Evolutionary conservation across 2,113 vertebrate genomes (phyloP), one percentile per base, ranked within the genome.

Genomic region (Ciconia stormi): DNA sequence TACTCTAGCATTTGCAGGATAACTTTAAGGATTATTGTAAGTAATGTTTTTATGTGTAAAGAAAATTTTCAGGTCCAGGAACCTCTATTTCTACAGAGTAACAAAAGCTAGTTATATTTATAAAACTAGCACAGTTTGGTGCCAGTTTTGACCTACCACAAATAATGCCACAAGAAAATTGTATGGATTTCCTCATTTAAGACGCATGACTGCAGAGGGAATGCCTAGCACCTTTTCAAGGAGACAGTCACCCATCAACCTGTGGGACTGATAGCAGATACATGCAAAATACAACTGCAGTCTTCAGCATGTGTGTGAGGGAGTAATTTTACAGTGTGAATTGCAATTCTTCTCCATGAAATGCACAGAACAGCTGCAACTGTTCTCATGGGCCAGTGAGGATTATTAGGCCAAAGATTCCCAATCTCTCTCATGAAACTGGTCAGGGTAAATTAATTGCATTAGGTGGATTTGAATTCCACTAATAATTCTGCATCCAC

Each of bases 301-400:
- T 7, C 53, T 88, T 83, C 46, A 93, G 55, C 76, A 83, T 27
- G 44, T 81, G 55, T 46, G 47, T 0, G 0, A 93, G 47, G 55
- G 47, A 97, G 72, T 55, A 84, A 74, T 81, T 85, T 87, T 56
- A 90, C 85, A 82, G 65, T 9, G 47, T 13, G 80, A 87, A 74
- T n/a, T 0, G 0, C 34, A 91, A 32, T 71, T 92, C 77, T 82
- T 66, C 61, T 38, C 65, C 69, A 92, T 76, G 81, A 94, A 96
- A 84, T 44, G 73, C 91, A 89, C 55, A 61, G 26, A 97, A 90
- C 83, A 95, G 86, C 92, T 95, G 96, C 86, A 89, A 49, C 49
- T 89, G 44, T 78, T 92, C 83, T 93, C 69, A 79, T 8, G 36
- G 69, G 61, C 36, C 36, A 82, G 56, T 13, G 61, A 53, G 66